A percentile compares a stretch with the other conserved stretches of the same genome.
phyloP scores from a whole-genome alignment of 2,888 invertebrate species.

The Parnassius mnemosyne region DNA sequence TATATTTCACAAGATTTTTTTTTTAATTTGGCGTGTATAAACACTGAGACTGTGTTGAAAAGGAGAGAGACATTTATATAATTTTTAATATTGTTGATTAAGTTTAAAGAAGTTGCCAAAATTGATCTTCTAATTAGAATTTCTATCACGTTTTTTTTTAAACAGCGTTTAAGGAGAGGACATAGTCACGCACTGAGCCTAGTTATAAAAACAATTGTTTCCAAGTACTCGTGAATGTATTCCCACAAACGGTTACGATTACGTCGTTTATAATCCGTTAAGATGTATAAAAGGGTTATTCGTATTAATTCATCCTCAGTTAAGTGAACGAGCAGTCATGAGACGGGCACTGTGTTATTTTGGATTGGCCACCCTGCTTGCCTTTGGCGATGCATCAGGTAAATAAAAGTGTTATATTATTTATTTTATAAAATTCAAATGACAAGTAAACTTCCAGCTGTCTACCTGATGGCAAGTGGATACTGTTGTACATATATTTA shows the following conservation, averaged over 20 bases:
- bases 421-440: no score
- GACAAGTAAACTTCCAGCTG: no score
- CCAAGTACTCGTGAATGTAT: conserved; percentile 48
- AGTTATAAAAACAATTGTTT: conserved; percentile 46
- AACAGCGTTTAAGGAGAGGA: background rate
- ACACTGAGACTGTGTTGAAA: no score
- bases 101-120: no score
- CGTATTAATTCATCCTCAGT: conserved; percentile 42
- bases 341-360: conserved; percentile 43
- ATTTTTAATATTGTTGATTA: background rate
- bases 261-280: conserved; percentile 47
- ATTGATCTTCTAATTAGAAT: background rate
- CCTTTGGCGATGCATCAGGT: conserved; percentile 40
- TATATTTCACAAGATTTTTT: no score
- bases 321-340: conserved; percentile 50
- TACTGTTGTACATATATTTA: no score
- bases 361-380: conserved; percentile 38
- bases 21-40: no score
- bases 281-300: conserved; percentile 65
- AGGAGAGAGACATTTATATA: no score
- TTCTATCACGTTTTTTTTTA: background rate
- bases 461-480: no score
- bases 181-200: conserved; percentile 4
- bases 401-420: conserved; percentile 12
- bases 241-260: conserved; percentile 52